A percentile compares a stretch with the other conserved stretches of the same genome.
phyloP scores from a whole-genome alignment of 2,888 invertebrate species.

The Acanthosoma haemorrhoidale region DNA sequence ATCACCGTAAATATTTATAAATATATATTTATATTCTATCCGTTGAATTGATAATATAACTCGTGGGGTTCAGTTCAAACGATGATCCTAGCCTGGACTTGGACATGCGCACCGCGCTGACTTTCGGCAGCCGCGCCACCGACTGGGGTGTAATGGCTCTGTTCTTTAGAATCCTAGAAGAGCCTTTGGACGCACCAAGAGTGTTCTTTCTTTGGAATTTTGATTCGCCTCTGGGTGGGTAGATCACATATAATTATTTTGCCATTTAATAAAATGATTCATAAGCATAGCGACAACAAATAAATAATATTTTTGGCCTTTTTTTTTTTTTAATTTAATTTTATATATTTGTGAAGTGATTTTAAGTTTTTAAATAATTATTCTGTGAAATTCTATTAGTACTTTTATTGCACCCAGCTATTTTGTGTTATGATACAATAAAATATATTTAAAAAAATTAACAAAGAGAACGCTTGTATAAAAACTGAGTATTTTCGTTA shows the following conservation, averaged over 20 bases:
- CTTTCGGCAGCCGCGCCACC: background rate
- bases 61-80: too few species aligned
- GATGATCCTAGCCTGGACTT: too few species aligned
- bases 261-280: too few species aligned
- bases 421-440: too few species aligned
- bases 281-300: too few species aligned
- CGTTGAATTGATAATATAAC: too few species aligned
- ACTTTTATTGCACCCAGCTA: background rate
- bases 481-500: background rate
- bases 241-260: background rate
- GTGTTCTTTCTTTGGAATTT: background rate
- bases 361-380: background rate
- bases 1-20: background rate
- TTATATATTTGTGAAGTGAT: background rate
- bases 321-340: background rate
- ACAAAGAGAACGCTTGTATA: background rate
- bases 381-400: background rate
- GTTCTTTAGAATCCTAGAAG: slow-evolving; percentile 12
- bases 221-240: slow-evolving; percentile 4
- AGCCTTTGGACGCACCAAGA: background rate
- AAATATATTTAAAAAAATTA: background rate
- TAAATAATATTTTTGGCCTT: background rate
- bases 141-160: background rate
- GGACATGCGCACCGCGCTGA: background rate
- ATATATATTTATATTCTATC: too few species aligned